These are phyloP conservation scores for Pseudobourletiella spinata DNA, from an alignment of 1,140 invertebrate species.

Conservation along the genomic window DNA sequence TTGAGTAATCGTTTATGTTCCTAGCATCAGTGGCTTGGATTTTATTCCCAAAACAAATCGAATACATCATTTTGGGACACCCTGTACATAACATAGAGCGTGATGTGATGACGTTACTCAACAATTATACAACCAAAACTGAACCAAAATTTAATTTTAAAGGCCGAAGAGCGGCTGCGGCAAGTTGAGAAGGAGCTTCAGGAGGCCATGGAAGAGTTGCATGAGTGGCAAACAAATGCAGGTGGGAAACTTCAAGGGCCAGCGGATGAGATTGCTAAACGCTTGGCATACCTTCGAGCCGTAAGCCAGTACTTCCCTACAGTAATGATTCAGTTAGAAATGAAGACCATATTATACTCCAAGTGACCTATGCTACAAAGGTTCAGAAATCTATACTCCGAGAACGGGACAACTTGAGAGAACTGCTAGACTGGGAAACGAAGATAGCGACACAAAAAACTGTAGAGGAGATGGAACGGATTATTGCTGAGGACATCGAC, in stretches of 20 bases:
- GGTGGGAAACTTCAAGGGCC: conserved; percentile 16
- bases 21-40: too few relatives aligned
- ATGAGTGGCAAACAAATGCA: conserved; percentile 23
- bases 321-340: too few relatives aligned
- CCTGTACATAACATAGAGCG: too few relatives aligned
- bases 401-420: conserved; percentile 26
- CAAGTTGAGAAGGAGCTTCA: conserved; percentile 18
- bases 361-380: too few relatives aligned
- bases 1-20: too few relatives aligned
- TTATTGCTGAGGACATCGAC: conserved; percentile 28
- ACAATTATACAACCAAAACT: too few relatives aligned
- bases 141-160: too few relatives aligned
- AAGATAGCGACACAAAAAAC: conserved; percentile 27
- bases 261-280: conserved; percentile 25
- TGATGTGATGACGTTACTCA: too few relatives aligned
- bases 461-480: conserved; percentile 25
- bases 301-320: conserved; percentile 8
- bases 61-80: too few relatives aligned
- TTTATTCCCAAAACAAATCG: too few relatives aligned
- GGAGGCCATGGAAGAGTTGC: conserved; percentile 13
- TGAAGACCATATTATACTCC: not conserved
- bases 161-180: conserved; percentile 16
- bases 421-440: conserved; percentile 23
- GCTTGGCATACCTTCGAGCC: conserved; percentile 9
- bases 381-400: conserved; percentile 17